A percentile compares a stretch with the other conserved stretches of the same genome.
phyloP scores from a whole-genome alignment of 2,113 vertebrate species.

The Hemiprocne comata region DNA sequence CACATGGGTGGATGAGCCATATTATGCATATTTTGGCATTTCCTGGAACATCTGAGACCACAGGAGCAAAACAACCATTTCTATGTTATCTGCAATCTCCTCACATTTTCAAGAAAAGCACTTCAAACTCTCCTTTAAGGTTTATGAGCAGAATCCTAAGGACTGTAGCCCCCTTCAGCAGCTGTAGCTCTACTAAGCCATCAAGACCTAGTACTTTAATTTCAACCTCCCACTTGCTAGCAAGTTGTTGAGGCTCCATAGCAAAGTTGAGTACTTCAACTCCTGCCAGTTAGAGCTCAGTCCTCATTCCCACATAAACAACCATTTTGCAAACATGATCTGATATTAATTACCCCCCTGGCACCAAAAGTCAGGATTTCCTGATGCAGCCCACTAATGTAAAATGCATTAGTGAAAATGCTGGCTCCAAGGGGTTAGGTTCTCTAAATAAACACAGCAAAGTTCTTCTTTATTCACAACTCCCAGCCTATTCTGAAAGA shows the following conservation, averaged over 20 bases:
- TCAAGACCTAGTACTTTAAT: constrained; percentile 20
- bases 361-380: constrained; percentile 82
- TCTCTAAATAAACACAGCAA: constrained; percentile 79
- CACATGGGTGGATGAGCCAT: fast-evolving
- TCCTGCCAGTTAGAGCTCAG: constrained; percentile 66
- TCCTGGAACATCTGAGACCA: neutral
- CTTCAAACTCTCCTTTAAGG: neutral
- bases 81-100: neutral
- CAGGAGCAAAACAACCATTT: neutral
- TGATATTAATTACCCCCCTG: constrained; percentile 84
- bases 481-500: constrained; percentile 69
- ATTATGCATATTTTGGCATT: neutral
- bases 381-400: constrained; percentile 81
- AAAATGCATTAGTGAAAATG: constrained; percentile 82
- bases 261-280: constrained; percentile 69
- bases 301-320: constrained; percentile 81
- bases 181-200: neutral
- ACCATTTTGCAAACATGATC: constrained; percentile 84
- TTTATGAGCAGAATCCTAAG: neutral
- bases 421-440: constrained; percentile 79
- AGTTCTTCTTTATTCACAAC: constrained; percentile 71
- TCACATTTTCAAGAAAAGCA: neutral
- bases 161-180: neutral
- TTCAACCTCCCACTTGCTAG: constrained; percentile 44
- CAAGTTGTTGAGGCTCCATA: constrained; percentile 46